Base-by-base conservation (phyloP, 2,113 vertebrate species). In the Microcebus murinus region DNA sequence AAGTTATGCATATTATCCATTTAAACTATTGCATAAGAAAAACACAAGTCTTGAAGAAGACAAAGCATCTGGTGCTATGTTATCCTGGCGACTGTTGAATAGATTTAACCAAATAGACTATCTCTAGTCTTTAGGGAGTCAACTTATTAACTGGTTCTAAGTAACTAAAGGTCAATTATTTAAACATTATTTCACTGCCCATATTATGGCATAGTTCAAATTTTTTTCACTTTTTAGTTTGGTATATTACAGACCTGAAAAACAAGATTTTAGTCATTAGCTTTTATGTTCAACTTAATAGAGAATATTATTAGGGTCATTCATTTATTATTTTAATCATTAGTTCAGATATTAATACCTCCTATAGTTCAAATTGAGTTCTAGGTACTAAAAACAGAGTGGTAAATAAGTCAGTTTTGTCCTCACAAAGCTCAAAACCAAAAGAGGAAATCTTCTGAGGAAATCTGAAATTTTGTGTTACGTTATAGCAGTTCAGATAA, bases 1-100 rank as follows among this genome's bases (percentile, higher is more conserved):
- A 93, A 93, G 63, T 48, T 80, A 94, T 90, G 97, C 74, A 68
- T 85, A 83, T n/a, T 23, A 95, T 83, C 50, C 94, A 80, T 83
- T 97, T 95, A 96, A 97, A 94, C 29, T 92, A 95, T 95, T 87
- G n/a, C 18, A 87, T 77, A 98, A 97, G 76, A 92, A 89, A 97
- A 97, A 92, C 85, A 91, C 92, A 96, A 94, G 84, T 86, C 96
- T 85, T 96, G 59, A 90, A 97, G 59, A 87, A 71, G 92, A 96
- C 87, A 83, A 96, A 96, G 76, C 96, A 97, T 95, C 96, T 98
- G 90, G 42, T 86, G 2, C 95, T 94, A 55, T 91, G 87, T 92
- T 98, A 83, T 94, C 97, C 95, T 82, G 81, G 65, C 86, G 82
- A 82, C 15, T 59, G 34, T 76, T 91, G 82, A 94, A 42, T 29